phyloP scores from a whole-genome alignment of 2,888 invertebrate genomes.

The Dryococelus australis region DNA sequence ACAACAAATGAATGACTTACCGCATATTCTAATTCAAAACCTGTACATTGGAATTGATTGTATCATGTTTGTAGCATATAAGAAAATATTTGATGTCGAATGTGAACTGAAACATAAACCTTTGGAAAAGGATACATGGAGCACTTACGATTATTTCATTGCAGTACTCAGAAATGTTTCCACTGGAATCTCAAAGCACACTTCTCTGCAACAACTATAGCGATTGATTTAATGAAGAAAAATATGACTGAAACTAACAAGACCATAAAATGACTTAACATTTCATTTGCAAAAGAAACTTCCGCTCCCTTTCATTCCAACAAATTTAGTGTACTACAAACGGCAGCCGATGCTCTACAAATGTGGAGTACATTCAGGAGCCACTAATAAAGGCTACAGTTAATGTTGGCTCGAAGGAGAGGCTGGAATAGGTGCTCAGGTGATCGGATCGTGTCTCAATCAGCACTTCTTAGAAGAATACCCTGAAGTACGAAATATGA shows the following conservation, averaged over 20 bases:
- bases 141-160: neutral
- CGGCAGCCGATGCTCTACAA: neutral
- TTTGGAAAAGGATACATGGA: neutral
- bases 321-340: neutral
- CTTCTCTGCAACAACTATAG: neutral
- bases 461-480: conserved; percentile 44
- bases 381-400: conserved; percentile 46
- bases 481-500: neutral
- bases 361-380: conserved; percentile 46
- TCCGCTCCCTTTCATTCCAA: neutral
- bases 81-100: neutral
- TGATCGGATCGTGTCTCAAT: conserved; percentile 49
- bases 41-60: too few relatives aligned
- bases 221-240: neutral
- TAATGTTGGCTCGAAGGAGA: conserved; percentile 49
- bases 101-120: neutral
- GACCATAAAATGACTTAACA: neutral
- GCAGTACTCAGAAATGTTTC: neutral
- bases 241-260: neutral
- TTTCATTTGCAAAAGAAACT: neutral
- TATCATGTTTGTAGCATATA: neutral
- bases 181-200: neutral
- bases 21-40: too few relatives aligned
- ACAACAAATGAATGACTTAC: too few relatives aligned
- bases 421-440: conserved; percentile 51